These are phyloP conservation scores for Micromys minutus DNA, from an alignment of 2,113 vertebrate species.

Conservation along the genomic window DNA sequence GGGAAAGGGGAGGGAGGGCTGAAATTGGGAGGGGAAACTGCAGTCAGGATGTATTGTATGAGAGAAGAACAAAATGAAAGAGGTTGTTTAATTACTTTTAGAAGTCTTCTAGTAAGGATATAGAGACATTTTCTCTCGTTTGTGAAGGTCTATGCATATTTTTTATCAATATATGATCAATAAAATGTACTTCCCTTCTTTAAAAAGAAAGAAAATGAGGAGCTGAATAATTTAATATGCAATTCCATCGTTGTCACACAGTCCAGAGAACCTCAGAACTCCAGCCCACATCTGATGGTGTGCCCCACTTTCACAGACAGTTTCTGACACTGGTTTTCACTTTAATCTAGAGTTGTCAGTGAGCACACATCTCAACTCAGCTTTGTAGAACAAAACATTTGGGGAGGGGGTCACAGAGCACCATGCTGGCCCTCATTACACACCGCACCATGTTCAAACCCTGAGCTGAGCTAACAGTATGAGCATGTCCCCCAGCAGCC, in stretches of 20 bases:
- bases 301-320: neutral
- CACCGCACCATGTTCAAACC: neutral
- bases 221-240: neutral
- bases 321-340: neutral
- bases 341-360: neutral
- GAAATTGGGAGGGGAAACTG: neutral
- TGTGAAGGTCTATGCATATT: neutral
- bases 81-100: neutral
- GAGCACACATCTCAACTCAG: neutral
- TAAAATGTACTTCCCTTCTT: neutral
- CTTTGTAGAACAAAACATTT: neutral
- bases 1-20: neutral
- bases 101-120: neutral
- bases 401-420: accelerated
- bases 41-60: neutral
- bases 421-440: neutral
- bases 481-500: neutral
- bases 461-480: neutral
- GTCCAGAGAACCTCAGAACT: neutral
- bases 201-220: neutral
- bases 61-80: neutral
- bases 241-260: neutral
- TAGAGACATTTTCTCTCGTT: neutral
- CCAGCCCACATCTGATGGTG: neutral
- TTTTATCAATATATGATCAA: neutral